Evolutionary conservation across 2,797 vertebrate species (phyloP).

Genomic region (Oreochromis grahami): DNA sequence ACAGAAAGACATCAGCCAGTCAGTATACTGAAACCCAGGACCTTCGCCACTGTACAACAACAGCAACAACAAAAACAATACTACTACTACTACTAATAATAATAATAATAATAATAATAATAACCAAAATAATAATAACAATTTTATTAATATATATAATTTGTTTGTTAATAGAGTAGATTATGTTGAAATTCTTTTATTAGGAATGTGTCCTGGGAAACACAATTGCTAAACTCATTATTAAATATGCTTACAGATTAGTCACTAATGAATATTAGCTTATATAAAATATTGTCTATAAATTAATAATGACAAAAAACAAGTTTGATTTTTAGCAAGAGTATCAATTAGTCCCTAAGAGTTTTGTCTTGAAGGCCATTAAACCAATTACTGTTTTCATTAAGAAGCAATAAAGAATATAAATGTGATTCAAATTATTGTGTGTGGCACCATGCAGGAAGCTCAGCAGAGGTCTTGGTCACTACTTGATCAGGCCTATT

Average conservation of each 20-base stretch:
- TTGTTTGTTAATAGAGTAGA: neutral
- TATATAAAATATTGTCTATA: neutral
- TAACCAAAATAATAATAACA: neutral
- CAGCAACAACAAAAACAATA: neutral
- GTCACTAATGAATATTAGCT: neutral
- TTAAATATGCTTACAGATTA: neutral
- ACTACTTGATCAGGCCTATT: conserved; percentile 9
- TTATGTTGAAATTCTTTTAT: neutral
- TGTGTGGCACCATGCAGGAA: conserved; percentile 35
- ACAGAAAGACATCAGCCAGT: neutral
- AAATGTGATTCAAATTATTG: neutral
- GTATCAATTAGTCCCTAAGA: conserved; percentile 53
- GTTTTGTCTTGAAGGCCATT: conserved; percentile 66
- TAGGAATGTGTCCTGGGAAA: neutral
- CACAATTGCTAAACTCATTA: neutral
- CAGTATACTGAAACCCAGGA: neutral
- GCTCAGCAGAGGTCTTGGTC: conserved; percentile 64
- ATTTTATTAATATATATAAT: neutral
- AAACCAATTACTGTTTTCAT: conserved; percentile 69
- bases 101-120: rapidly evolving
- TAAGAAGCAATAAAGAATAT: conserved; percentile 34
- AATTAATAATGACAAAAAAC: neutral
- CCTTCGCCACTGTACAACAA: neutral
- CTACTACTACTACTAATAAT: too few species aligned
- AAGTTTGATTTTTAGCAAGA: neutral